Evolutionary conservation across 2,113 vertebrate genomes (phyloP).

Genomic region (Mastomys natalensis): DNA sequence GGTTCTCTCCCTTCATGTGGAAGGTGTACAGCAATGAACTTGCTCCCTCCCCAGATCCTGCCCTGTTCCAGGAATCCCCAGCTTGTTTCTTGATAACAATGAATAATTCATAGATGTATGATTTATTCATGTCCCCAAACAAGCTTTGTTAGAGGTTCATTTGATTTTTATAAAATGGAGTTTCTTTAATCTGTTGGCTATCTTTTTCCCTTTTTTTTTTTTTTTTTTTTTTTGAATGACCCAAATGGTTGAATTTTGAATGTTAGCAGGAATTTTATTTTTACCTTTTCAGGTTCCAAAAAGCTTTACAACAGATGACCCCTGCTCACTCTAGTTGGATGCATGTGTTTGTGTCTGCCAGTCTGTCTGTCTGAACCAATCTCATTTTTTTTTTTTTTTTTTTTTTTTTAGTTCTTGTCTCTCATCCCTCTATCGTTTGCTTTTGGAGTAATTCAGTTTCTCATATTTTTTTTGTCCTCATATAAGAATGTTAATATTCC

Average conservation of each 20-base stretch:
- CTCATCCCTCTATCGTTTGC: not conserved
- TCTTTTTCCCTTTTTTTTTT: slow-evolving; percentile 20
- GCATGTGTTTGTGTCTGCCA: not conserved
- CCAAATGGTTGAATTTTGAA: slow-evolving; percentile 72
- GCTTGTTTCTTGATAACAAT: slow-evolving; percentile 70
- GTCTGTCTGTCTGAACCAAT: not conserved
- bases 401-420: not conserved
- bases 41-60: not conserved
- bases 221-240: slow-evolving; percentile 4
- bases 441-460: not conserved
- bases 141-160: slow-evolving; percentile 79
- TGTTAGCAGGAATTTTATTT: slow-evolving; percentile 68
- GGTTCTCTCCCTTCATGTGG: not conserved
- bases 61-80: slow-evolving; percentile 39
- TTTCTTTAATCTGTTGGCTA: slow-evolving; percentile 77
- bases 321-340: not conserved
- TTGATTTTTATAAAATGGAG: slow-evolving; percentile 76
- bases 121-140: slow-evolving; percentile 78
- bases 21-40: not conserved
- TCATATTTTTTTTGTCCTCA: not conserved
- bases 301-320: slow-evolving; percentile 30
- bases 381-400: no score
- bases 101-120: slow-evolving; percentile 73
- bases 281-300: slow-evolving; percentile 55
- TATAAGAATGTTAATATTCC: not conserved